Evolutionary conservation across 2,797 vertebrate species (phyloP).

Genomic region (Enteromius fasciolatus): DNA sequence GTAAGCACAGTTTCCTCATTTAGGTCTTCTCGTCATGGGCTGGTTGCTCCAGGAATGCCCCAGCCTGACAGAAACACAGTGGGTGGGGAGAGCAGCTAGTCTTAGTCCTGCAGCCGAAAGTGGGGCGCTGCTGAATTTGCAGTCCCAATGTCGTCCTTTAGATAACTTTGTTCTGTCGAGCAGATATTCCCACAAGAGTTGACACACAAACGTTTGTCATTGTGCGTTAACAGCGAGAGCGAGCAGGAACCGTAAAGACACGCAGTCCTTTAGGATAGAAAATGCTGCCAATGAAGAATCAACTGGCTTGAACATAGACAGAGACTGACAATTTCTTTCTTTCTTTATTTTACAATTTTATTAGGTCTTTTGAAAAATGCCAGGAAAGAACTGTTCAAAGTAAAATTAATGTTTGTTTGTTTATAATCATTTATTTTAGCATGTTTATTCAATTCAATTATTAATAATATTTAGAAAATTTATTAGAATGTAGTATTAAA

Average conservation of each 20-base stretch:
- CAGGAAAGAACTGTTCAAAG: background rate
- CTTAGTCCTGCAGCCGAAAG: constrained; percentile 5
- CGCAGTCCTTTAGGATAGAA: background rate
- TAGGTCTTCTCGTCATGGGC: constrained; percentile 10
- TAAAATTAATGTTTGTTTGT: background rate
- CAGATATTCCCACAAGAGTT: constrained; percentile 19
- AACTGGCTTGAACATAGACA: background rate
- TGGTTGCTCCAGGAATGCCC: constrained; percentile 19
- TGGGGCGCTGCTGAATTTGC: constrained; percentile 14
- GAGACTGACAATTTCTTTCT: background rate
- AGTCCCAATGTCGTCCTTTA: background rate
- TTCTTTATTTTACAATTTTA: background rate
- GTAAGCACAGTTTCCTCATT: background rate
- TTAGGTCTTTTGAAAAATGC: background rate
- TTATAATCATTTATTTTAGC: background rate
- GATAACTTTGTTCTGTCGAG: background rate
- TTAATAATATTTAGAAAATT: no score
- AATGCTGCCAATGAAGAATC: background rate
- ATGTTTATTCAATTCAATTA: background rate
- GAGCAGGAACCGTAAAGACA: background rate
- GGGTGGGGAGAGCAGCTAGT: background rate
- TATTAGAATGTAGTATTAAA: background rate
- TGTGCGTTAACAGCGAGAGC: background rate
- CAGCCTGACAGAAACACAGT: constrained; percentile 6
- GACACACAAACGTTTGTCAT: constrained; percentile 19